Evolutionary conservation across 2,113 vertebrate genomes (phyloP).

Genomic region (Anguilla rostrata): DNA sequence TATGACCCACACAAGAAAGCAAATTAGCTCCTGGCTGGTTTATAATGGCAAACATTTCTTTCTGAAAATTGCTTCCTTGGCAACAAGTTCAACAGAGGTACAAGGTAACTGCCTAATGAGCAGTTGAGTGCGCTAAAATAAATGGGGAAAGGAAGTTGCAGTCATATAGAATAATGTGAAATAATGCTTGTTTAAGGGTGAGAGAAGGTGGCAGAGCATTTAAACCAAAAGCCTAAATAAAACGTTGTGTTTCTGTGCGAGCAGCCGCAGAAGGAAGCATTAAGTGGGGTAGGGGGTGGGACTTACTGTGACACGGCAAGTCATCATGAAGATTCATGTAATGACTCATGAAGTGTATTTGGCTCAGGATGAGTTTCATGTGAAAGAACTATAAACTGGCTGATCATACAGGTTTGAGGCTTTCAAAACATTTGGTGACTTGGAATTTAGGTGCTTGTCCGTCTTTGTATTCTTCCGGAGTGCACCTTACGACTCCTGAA

Average conservation of each 20-base stretch:
- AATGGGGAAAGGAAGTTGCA: conserved; percentile 32
- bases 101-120: conserved; percentile 70
- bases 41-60: conserved; percentile 46
- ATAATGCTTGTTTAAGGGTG: background rate
- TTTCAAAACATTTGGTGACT: background rate
- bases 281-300: background rate
- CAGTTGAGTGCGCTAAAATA: conserved; percentile 57
- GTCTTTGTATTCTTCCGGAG: background rate
- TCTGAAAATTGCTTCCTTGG: conserved; percentile 63
- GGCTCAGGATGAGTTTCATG: background rate
- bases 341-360: no score
- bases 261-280: background rate
- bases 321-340: no score
- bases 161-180: conserved; percentile 2
- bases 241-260: no score
- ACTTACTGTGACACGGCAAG: no score
- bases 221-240: background rate
- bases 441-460: background rate
- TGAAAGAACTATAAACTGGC: background rate
- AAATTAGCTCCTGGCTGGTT: conserved; percentile 59
- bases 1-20: conserved; percentile 52
- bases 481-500: background rate
- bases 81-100: conserved; percentile 39
- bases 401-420: background rate
- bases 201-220: background rate